These are phyloP conservation scores for Sebastes trivittatus DNA, from an alignment of 2,797 vertebrate genomes.

Conservation along the genomic window DNA sequence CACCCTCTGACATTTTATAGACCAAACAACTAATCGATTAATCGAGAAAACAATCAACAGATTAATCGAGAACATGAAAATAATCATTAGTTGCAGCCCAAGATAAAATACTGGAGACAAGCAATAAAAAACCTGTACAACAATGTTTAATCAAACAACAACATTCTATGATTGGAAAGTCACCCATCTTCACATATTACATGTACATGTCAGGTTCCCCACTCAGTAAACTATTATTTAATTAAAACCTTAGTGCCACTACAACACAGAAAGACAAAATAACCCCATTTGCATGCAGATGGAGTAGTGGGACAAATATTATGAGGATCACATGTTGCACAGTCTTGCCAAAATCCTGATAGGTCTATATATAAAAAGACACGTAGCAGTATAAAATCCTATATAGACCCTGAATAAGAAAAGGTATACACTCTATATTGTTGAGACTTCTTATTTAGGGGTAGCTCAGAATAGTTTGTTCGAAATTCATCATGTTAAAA, in stretches of 20 bases:
- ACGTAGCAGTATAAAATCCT: neutral
- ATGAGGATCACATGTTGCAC: neutral
- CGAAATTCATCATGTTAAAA: neutral
- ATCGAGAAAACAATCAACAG: too few relatives aligned
- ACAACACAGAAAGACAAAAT: neutral
- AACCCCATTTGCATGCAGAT: neutral
- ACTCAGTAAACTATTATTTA: neutral
- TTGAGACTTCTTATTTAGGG: neutral
- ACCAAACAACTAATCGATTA: too few relatives aligned
- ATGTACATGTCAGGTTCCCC: neutral
- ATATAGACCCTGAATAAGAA: neutral
- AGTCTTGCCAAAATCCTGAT: neutral
- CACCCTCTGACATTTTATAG: too few relatives aligned
- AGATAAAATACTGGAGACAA: neutral
- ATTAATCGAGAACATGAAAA: too few relatives aligned
- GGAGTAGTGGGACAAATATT: neutral
- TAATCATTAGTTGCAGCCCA: too few relatives aligned
- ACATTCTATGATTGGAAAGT: neutral
- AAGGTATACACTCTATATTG: neutral
- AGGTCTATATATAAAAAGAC: neutral
- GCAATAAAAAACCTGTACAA: neutral
- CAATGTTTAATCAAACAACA: neutral
- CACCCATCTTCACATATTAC: neutral
- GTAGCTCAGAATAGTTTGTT: neutral
- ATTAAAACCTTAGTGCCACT: neutral